Percentiles rank a stretch among this genome's conserved stretches.
Evolutionary conservation across 2,888 invertebrate genomes (phyloP).

Genomic region (Ptychoptera albimana): DNA sequence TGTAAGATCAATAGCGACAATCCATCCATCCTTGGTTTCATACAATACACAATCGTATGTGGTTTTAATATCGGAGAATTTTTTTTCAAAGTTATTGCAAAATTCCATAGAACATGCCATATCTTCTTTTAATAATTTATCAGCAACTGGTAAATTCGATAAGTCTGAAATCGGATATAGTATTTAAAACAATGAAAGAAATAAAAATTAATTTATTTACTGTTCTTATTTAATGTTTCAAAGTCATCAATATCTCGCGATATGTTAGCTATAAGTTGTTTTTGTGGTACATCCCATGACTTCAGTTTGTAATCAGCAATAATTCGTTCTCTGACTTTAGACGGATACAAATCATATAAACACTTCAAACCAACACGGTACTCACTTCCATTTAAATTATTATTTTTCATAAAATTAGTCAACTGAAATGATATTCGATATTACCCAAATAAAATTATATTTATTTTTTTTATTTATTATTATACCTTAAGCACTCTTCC

Average conservation of each 20-base stretch:
- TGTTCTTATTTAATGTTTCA: constrained; percentile 46
- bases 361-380: constrained; percentile 80
- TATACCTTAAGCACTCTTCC: constrained; percentile 73
- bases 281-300: constrained; percentile 72
- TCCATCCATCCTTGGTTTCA: constrained; percentile 83
- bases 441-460: background rate
- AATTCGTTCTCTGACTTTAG: constrained; percentile 65
- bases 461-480: constrained; percentile 12
- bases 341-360: constrained; percentile 74
- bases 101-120: constrained; percentile 73
- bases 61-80: constrained; percentile 73
- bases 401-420: constrained; percentile 20
- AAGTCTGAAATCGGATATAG: constrained; percentile 21
- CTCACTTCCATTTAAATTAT: constrained; percentile 65
- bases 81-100: constrained; percentile 69
- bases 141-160: constrained; percentile 39
- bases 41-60: constrained; percentile 89
- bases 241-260: constrained; percentile 58
- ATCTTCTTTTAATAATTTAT: constrained; percentile 78
- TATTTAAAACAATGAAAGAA: background rate
- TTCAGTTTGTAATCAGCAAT: constrained; percentile 63
- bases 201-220: constrained; percentile 6
- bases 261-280: constrained; percentile 61
- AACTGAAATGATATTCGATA: constrained; percentile 13
- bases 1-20: constrained; percentile 24